Percentiles rank a stretch among this genome's conserved stretches.
phyloP scores from a whole-genome alignment of 2,888 invertebrate species.

The Siphlonurus alternatus region DNA sequence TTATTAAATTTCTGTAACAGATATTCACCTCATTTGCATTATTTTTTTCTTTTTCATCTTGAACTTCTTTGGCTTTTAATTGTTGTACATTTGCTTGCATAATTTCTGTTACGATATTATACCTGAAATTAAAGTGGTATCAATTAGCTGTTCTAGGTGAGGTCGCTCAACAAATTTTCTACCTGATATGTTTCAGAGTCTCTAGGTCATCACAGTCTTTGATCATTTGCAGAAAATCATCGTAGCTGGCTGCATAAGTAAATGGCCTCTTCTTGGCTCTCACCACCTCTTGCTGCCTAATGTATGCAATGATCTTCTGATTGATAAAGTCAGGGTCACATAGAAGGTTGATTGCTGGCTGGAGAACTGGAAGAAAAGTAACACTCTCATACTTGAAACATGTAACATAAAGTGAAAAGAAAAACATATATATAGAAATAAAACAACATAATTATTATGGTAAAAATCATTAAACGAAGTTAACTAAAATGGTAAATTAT shows the following conservation, averaged over 20 bases:
- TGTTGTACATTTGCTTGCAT: constrained; percentile 54
- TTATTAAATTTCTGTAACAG: no score
- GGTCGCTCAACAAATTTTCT: constrained; percentile 5
- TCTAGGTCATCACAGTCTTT: constrained; percentile 65
- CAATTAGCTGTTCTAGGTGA: no score
- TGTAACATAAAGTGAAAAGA: constrained; percentile 3
- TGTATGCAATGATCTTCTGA: constrained; percentile 64
- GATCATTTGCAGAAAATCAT: constrained; percentile 73
- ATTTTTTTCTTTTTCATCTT: background rate
- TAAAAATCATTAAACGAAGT: no score
- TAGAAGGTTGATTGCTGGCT: constrained; percentile 64
- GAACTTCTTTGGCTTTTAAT: background rate
- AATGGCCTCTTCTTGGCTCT: constrained; percentile 40
- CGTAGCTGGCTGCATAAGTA: constrained; percentile 76
- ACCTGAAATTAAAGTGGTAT: constrained; percentile 30
- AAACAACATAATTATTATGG: constrained; percentile 6
- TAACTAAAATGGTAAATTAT: no score
- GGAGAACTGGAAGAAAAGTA: constrained; percentile 40
- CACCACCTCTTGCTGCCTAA: constrained; percentile 62
- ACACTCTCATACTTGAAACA: constrained; percentile 5
- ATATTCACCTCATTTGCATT: no score
- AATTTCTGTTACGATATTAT: constrained; percentile 77
- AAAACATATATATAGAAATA: no score
- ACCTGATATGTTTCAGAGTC: constrained; percentile 67
- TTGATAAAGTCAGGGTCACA: constrained; percentile 88